Evolutionary conservation across 1,140 invertebrate genomes (phyloP), one percentile per base, ranked within the genome.

Genomic region (Lerema accius): DNA sequence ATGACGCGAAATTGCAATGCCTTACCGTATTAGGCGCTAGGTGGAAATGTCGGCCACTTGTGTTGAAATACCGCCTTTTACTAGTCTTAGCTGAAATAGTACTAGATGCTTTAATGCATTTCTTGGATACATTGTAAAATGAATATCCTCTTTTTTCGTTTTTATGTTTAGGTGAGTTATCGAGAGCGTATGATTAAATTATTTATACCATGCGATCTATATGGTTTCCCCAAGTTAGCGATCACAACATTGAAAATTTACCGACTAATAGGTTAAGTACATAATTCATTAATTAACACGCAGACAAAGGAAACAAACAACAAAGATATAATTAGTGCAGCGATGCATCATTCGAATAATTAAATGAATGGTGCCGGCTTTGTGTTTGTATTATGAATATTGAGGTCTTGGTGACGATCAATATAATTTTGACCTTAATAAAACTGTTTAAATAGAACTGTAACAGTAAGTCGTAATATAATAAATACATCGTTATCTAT

Each of bases 301-400:
- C 48, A 50, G 13, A 50, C 48, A 51, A 51, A 51, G 49, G 35
- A 51, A 51, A 39, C 49, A 51, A 45, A 60, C 55, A 49, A 63
- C 59, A 46, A 43, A 28, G n/a, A 48, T 46, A 51, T 49, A 49
- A 59, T 68, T 51, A 65, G 60, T 63, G 58, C 56, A 19, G 43
- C 51, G 50, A 66, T 62, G 61, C 49, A 45, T 23, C 19, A 23
- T 23, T 23, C 35, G 55, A 65, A 64, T 46, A 67, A 39, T 49
- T 26, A 10, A 32, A 46, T 32, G 11, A 15, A 49, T 56, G 39
- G 35, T 53, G 23, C 35, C 49, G 60, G 48, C 61, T 43, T 42
- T 53, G 48, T 26, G 51, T 45, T 17, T 28, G 28, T 63, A 51
- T 45, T 23, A n/a, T n/a, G n/a, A n/a, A n/a, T n/a, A n/a, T n/a